Evolutionary conservation across 2,797 vertebrate species (phyloP), one percentile per base, ranked within the genome.

Genomic region (Allobates femoralis): DNA sequence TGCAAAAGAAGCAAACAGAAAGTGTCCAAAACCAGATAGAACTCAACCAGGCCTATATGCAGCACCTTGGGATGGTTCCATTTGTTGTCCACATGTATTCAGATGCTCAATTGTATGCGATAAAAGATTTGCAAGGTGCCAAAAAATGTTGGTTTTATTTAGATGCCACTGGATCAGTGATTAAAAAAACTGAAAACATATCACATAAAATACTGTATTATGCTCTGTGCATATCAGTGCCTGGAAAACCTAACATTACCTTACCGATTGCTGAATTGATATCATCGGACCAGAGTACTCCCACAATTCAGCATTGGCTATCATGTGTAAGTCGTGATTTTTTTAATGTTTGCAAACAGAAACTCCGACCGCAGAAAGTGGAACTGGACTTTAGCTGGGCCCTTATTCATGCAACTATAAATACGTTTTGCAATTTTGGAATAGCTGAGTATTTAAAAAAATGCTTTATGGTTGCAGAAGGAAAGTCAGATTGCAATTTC

Each of bases 221-320:
- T 30, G 46, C 50, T 28, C 16, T 50, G 0, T 74, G 71, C 19
- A 74, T 74, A 41, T 5, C 6, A 21, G 41, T 74, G n/a, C 71
- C 34, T 3, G 41, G 34, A 21, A 74, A 26, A 5, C 21, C 21
- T 41, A 74, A 74, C 23, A 41, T 19, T 55, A 26, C 46, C 26
- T 53, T 77, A 15, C 74, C 41, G 8, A 12, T 77, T 55, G 46
- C 74, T 51, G 74, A 77, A 55, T 28, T 77, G 11, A 12, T 77
- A 19, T 28, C 74, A 28, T 15, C 74, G 5, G 74, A 55, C 32
- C 71, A 74, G 19, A 74, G 8, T 23, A 74, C 71, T 21, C 71
- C 71, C 46, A 74, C 71, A 37, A 74, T 74, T 34, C 71, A 74
- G 41, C 71, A 74, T 50, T 74, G 71, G 71, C n/a, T 74, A n/a